phyloP scores from a whole-genome alignment of 1,140 invertebrate species.

The Diachasmimorpha longicaudata region DNA sequence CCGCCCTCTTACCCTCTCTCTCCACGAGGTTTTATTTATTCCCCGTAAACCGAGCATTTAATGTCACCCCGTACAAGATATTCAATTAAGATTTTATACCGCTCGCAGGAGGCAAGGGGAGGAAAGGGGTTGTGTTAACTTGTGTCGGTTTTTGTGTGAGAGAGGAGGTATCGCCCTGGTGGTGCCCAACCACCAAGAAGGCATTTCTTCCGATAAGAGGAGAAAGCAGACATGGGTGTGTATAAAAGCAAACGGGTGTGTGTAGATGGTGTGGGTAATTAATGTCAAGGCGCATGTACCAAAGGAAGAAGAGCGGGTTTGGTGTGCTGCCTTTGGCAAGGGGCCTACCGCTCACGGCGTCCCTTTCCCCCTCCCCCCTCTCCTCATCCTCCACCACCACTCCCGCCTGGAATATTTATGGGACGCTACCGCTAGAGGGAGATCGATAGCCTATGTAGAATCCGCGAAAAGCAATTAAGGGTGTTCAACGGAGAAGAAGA shows the following conservation, averaged over 20 bases:
- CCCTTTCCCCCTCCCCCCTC: not conserved
- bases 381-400: not conserved
- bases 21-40: not conserved
- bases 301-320: not conserved
- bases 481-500: conserved; percentile 1
- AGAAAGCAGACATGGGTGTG: not conserved
- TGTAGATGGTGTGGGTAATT: conserved; percentile 3
- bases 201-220: conserved; percentile 3
- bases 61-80: conserved; percentile 1
- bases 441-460: conserved; percentile 20
- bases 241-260: not conserved
- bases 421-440: conserved; percentile 12
- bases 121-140: not conserved
- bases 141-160: not conserved
- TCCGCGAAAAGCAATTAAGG: conserved; percentile 28
- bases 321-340: conserved; percentile 1
- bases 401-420: conserved; percentile 20
- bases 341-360: not conserved
- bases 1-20: too few relatives aligned
- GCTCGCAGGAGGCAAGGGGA: not conserved
- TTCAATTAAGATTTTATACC: conserved; percentile 11
- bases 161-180: not conserved
- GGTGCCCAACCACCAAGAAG: not conserved
- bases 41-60: not conserved
- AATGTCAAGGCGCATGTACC: conserved; percentile 10